These are phyloP conservation scores for Sparidentex hasta DNA, from an alignment of 2,797 vertebrate genomes.

Conservation along the genomic window DNA sequence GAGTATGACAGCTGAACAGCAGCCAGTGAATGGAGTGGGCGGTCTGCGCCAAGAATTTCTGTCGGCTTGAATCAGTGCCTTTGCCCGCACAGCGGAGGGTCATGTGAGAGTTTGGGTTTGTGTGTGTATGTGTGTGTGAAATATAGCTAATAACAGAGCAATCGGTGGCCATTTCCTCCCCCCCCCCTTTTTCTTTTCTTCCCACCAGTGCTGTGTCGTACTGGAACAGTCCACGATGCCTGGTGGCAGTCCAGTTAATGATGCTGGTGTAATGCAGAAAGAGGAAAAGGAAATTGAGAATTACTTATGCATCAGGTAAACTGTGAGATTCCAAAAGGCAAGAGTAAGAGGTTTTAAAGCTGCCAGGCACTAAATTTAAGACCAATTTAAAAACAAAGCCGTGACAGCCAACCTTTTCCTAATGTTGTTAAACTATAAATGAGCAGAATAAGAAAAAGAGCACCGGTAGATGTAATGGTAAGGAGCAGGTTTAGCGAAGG, in stretches of 20 bases:
- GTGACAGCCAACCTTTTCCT: not conserved
- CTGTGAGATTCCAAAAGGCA: not conserved
- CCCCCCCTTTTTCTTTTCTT: not conserved
- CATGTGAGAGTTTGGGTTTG: slow-evolving; percentile 53
- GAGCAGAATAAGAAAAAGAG: slow-evolving; percentile 3
- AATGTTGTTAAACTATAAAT: slow-evolving; percentile 18
- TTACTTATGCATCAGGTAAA: slow-evolving; percentile 27
- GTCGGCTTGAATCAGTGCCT: slow-evolving; percentile 75
- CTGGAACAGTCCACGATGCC: slow-evolving; percentile 24
- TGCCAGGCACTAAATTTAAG: slow-evolving; percentile 5
- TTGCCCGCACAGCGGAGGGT: slow-evolving; percentile 56
- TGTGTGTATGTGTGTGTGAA: slow-evolving; percentile 45
- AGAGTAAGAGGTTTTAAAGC: slow-evolving; percentile 2
- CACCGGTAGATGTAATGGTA: not conserved
- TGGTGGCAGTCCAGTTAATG: slow-evolving; percentile 23
- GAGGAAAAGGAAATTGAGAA: slow-evolving; percentile 5
- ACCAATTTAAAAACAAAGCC: slow-evolving; percentile 27
- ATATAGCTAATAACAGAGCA: slow-evolving; percentile 71
- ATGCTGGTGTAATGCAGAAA: slow-evolving; percentile 1
- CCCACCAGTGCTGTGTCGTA: slow-evolving; percentile 30
- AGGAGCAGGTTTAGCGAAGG: not conserved
- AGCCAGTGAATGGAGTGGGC: slow-evolving; percentile 75
- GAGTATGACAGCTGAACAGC: slow-evolving; percentile 73
- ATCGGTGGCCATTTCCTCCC: not conserved
- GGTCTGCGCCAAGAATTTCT: slow-evolving; percentile 75